These are phyloP conservation scores for Heliangelus exortis DNA, from an alignment of 2,797 vertebrate genomes.

Conservation along the genomic window DNA sequence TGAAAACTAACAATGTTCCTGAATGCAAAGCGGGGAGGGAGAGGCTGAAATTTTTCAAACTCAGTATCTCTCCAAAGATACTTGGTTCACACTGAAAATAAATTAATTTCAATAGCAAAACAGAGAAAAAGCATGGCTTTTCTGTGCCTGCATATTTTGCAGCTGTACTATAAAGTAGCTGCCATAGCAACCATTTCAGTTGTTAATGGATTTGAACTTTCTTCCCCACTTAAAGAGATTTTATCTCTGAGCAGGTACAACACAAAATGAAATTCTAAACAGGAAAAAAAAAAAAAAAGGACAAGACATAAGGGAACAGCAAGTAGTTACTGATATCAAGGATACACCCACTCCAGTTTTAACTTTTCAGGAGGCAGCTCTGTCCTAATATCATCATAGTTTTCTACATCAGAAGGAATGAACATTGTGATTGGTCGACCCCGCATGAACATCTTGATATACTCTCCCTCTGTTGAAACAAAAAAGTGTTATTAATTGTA, in stretches of 20 bases:
- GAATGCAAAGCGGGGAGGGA: not conserved
- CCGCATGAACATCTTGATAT: constrained; percentile 99
- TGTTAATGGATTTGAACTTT: not conserved
- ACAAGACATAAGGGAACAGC: not conserved
- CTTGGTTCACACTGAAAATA: not conserved
- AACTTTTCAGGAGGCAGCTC: constrained; percentile 94
- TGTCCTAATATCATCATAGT: constrained; percentile 90
- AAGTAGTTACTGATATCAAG: constrained; percentile 74
- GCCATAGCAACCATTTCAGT: not conserved
- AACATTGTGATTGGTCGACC: constrained; percentile 99
- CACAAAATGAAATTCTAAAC: not conserved
- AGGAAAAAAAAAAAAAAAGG: not conserved
- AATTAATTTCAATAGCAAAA: not conserved
- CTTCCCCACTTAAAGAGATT: not conserved
- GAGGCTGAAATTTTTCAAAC: not conserved
- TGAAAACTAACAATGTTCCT: not conserved
- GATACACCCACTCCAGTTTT: constrained; percentile 99
- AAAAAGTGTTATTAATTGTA: constrained; percentile 48
- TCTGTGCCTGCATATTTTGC: not conserved
- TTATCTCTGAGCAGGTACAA: not conserved
- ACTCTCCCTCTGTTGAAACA: constrained; percentile 90
- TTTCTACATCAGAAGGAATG: constrained; percentile 93
- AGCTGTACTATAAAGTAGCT: not conserved
- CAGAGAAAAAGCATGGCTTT: not conserved
- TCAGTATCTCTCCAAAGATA: not conserved